Evolutionary conservation across 2,888 invertebrate genomes (phyloP).

Genomic region (Parapristionchus giblindavisi): DNA sequence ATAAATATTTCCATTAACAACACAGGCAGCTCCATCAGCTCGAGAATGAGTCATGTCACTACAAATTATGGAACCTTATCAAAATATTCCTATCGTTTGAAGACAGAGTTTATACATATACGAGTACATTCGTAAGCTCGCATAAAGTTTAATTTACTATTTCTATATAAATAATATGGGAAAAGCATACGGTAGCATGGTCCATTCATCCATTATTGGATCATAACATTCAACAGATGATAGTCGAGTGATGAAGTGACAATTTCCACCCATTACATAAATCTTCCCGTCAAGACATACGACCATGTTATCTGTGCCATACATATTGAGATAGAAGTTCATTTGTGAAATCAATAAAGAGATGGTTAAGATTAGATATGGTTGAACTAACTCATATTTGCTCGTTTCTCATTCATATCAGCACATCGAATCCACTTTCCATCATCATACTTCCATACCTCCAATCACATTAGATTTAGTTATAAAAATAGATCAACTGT

Average conservation of each 20-base stretch:
- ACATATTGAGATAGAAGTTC: too few species aligned
- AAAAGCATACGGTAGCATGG: neutral
- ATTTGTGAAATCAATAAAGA: neutral
- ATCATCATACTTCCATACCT: constrained; percentile 20
- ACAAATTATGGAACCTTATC: neutral
- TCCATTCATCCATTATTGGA: constrained; percentile 13
- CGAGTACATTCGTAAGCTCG: too few species aligned
- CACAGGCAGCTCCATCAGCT: constrained; percentile 21
- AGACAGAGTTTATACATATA: too few species aligned
- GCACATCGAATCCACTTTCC: constrained; percentile 29
- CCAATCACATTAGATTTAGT: neutral
- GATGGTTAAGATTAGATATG: neutral
- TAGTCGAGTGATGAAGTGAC: constrained; percentile 18
- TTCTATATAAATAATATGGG: neutral
- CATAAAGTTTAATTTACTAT: too few species aligned
- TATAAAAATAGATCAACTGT: too few species aligned
- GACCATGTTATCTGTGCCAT: too few species aligned
- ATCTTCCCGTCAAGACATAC: neutral
- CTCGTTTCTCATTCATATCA: constrained; percentile 33
- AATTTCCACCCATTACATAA: constrained; percentile 28
- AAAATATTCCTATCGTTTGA: neutral
- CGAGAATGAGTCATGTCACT: constrained; percentile 20
- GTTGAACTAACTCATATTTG: constrained; percentile 17
- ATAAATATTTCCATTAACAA: constrained; percentile 18
- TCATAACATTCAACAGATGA: constrained; percentile 26